Base-by-base conservation (phyloP, 2,888 invertebrate species). In the Clitarchus hookeri region DNA sequence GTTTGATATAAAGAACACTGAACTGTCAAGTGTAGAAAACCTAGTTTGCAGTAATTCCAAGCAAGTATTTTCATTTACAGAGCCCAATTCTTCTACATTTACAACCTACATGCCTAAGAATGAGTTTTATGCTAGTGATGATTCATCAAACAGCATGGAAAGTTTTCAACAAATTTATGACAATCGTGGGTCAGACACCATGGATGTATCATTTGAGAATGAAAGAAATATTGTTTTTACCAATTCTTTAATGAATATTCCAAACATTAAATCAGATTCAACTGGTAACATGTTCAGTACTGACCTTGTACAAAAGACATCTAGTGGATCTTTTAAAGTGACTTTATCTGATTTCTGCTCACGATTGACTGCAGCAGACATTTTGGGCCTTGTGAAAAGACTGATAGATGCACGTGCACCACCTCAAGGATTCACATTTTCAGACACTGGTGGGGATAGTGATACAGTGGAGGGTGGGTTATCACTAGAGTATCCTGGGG, bases 291-390 rank as follows among this genome's bases (percentile, higher is more conserved):
- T 88, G 44, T 87, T 88, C 65, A 83, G 82, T 23, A 86, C 88
- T 25, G 88, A 88, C 85, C 88, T 88, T 84, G 88, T 91, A 27
- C 91, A 91, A 86, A 91, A 91, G 86, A 91, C 91, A 25, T 91
- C 91, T 9, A 90, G 90, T 87, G 89, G 89, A 3, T 88, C 90
- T 89, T 92, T 96, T 87, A 97, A 97, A 91, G 95, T 97, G 0
- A 95, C 96, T 36, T 91, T 97, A 44, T 96, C 96, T 0, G 95
- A 96, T 13, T 95, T 96, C 80, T 97, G 96, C 90, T 96, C 96
- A 1, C 95, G 96, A 89, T 91, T 97, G 84, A 96, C 96, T 89
- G 95, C 96, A 0, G 95, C 95, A 83, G 95, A 96, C 86, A 97
- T 97, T 87, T 93, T 97, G 19, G 96, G 96, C 88, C 92, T 97